Evolutionary conservation across 2,113 vertebrate genomes (phyloP), one percentile per base, ranked within the genome.

Genomic region (Amazona guildingii): DNA sequence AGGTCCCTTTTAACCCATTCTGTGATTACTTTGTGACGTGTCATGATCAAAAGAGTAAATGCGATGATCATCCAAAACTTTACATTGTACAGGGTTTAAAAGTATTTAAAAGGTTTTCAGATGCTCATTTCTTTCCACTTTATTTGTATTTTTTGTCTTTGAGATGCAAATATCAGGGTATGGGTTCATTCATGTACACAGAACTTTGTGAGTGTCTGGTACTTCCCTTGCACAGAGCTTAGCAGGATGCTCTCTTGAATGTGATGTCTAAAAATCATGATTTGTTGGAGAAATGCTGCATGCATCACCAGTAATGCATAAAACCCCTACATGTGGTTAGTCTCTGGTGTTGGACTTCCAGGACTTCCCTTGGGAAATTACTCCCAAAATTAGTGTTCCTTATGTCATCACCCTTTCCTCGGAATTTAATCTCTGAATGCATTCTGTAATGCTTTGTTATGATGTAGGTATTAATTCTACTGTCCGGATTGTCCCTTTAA

Each of bases 341-440:
- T 79, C 74, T 62, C 6, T 27, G 89, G 35, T 31, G 28, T 17
- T 70, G 82, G 82, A 54, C 31, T 95, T 87, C 17, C 14, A 33
- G 51, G 76, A 73, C 31, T 91, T 80, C 83, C 68, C 77, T 57
- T 69, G 77, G 83, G 83, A 91, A 72, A 62, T 73, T n/a, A 23
- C 52, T 91, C 48, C 74, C 37, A 49, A 76, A n/a, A 37, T 79
- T 44, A 84, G 62, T 44, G 44, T 11, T 82, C 9, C 21, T 82
- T 70, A n/a, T 73, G 74, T 75, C 66, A 37, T 78, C 57, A 48
- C 39, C 62, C 52, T 89, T 94, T 86, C 20, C 55, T 82, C 52
- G 6, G 39, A 29, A 48, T 84, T 67, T 87, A 62, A 82, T 72
- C 25, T 61, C 63, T 43, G 73, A 49, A 66, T 78, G 69, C 23